These are phyloP conservation scores for Neostethus bicornis DNA, from an alignment of 2,797 vertebrate species.

Conservation along the genomic window DNA sequence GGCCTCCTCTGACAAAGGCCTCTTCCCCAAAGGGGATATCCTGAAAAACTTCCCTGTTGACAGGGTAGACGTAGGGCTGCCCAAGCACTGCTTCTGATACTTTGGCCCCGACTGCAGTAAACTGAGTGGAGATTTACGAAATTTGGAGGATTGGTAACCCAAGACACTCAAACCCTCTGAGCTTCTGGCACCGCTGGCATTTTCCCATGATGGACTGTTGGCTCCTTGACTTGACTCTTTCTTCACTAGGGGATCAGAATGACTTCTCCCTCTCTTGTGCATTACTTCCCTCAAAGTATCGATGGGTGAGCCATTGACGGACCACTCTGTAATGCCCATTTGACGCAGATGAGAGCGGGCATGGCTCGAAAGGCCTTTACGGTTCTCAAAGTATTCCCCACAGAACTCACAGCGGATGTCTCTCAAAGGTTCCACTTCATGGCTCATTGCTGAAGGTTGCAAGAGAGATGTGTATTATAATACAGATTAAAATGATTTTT, in stretches of 20 bases:
- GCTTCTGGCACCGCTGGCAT: neutral
- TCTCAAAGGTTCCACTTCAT: conserved; percentile 85
- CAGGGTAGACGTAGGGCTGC: conserved; percentile 64
- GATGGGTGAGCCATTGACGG: conserved; percentile 88
- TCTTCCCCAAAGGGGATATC: conserved; percentile 80
- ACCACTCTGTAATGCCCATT: conserved; percentile 85
- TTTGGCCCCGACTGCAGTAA: conserved; percentile 74
- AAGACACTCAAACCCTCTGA: conserved; percentile 67
- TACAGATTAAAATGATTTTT: neutral
- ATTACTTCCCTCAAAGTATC: conserved; percentile 90
- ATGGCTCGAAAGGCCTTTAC: conserved; percentile 85
- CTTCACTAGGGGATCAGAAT: conserved; percentile 81
- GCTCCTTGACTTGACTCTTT: conserved; percentile 82
- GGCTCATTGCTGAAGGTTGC: conserved; percentile 75
- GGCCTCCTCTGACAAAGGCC: conserved; percentile 79
- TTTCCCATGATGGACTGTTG: conserved; percentile 68
- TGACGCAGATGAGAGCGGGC: conserved; percentile 85
- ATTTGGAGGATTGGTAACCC: conserved; percentile 66
- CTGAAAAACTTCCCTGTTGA: conserved; percentile 75
- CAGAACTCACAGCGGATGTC: conserved; percentile 90
- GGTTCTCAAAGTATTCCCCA: conserved; percentile 85
- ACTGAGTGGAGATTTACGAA: conserved; percentile 75
- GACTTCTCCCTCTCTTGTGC: conserved; percentile 83
- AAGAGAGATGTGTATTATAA: conserved; percentile 1
- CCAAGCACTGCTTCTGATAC: conserved; percentile 72